A percentile compares a stretch with the other conserved stretches of the same genome.
Evolutionary conservation across 2,113 vertebrate species (phyloP).

Genomic region (Chloropsis hardwickii): DNA sequence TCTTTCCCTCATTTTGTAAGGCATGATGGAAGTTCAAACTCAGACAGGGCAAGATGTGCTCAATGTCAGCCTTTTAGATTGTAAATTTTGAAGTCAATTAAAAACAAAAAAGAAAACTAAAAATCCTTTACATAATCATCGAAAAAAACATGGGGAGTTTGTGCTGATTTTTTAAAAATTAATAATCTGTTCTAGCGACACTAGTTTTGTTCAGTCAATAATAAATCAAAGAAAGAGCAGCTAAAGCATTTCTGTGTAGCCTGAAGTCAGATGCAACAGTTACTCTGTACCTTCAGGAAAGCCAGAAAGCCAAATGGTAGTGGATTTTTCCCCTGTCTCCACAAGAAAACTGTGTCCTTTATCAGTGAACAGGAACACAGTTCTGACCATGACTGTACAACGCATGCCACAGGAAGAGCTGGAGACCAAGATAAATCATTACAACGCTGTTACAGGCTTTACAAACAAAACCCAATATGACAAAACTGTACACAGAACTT

Average conservation of each 20-base stretch:
- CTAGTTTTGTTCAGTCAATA: neutral
- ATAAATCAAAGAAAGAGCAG: neutral
- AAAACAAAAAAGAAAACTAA: neutral
- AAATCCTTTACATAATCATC: neutral
- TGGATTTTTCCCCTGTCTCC: neutral
- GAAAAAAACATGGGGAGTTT: accelerated
- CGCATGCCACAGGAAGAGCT: neutral
- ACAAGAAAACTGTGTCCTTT: neutral
- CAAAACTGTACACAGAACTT: neutral
- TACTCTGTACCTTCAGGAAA: neutral
- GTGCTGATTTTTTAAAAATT: neutral
- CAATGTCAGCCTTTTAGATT: neutral
- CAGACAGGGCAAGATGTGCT: neutral
- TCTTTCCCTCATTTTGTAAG: neutral
- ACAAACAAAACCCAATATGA: neutral
- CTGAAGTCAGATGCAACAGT: neutral
- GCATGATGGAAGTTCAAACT: neutral
- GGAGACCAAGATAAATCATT: slow-evolving; percentile 26
- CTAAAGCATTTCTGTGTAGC: neutral
- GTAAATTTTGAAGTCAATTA: neutral
- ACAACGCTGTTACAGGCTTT: neutral
- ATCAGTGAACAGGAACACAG: neutral
- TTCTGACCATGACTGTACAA: neutral
- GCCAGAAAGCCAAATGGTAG: neutral
- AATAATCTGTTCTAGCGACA: neutral